phyloP scores from a whole-genome alignment of 2,797 vertebrate species.

The Cheirogaleus major region DNA sequence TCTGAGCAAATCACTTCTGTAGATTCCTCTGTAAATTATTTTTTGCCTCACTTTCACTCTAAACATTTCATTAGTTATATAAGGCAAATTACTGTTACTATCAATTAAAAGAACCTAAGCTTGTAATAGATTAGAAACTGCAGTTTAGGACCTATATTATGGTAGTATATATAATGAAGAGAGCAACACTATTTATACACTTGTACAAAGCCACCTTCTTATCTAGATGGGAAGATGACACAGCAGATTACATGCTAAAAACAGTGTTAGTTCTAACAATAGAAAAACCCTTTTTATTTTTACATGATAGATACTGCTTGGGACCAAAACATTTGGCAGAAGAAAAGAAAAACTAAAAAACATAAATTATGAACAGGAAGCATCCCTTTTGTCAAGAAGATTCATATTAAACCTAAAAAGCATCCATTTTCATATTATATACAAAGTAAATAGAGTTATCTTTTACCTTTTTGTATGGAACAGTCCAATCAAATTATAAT shows the following conservation, averaged over 20 bases:
- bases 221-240: background rate
- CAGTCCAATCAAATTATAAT: background rate
- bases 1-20: background rate
- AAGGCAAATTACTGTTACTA: background rate
- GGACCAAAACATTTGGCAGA: background rate
- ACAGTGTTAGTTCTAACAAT: background rate
- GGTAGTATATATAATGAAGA: background rate
- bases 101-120: background rate
- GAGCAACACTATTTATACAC: background rate
- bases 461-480: background rate
- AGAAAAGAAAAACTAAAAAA: too few species aligned
- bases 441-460: background rate
- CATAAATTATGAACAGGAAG: background rate
- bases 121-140: background rate
- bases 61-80: background rate
- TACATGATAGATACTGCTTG: background rate
- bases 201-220: background rate
- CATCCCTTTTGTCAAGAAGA: background rate
- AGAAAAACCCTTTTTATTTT: background rate
- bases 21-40: background rate
- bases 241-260: background rate
- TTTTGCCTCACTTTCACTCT: slow-evolving; percentile 8
- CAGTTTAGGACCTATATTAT: background rate
- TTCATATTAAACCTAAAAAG: background rate
- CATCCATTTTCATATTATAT: background rate